Evolutionary conservation across 2,113 vertebrate genomes (phyloP), one percentile per base, ranked within the genome.

Genomic region (Cervus canadensis): DNA sequence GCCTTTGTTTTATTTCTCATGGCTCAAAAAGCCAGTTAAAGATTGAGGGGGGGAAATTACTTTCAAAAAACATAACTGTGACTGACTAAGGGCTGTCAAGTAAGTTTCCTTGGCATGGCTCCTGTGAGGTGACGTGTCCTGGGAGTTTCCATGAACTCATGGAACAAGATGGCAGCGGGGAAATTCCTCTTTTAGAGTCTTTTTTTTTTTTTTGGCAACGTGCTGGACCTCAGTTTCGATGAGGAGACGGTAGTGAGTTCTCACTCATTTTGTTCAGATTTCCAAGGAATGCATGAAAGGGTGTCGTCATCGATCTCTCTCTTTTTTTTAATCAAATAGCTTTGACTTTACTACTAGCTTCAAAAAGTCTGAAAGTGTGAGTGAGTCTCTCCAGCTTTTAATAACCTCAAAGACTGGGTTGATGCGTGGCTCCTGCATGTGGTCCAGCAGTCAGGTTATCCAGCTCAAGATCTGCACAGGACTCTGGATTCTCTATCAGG

Each of bases 101-200:
- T 83, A 40, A 3, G 40, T 94, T 83, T 86, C 74, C 50, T 82
- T 67, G 67, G 86, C 59, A 26, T 56, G 26, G 92, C 62, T 91
- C 79, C 36, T 85, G 28, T 84, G 96, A 98, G 95, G 96, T 54
- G 45, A 54, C 76, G 13, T 0, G 79, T 48, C 56, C 48, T 5
- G 79, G 64, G 96, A 60, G 54, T 97, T 96, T 95, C 98, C 96
- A 96, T 0, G 9, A 98, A 62, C 52, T 97, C 92, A 48, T 74
- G 64, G 78, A 83, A 88, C 0, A 4, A 85, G 93, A 83, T 60
- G 94, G 93, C 96, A 92, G 97, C 88, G 19, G 95, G 13, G 56
- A 36, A 78, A 88, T 95, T 86, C 26, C 54, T 95, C 25, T 85
- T 60, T 40, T 71, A 11, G 15, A 83, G 12, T 52, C 16, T 30